Evolutionary conservation across 2,888 invertebrate genomes (phyloP).

Genomic region (Eristalis pertinax): DNA sequence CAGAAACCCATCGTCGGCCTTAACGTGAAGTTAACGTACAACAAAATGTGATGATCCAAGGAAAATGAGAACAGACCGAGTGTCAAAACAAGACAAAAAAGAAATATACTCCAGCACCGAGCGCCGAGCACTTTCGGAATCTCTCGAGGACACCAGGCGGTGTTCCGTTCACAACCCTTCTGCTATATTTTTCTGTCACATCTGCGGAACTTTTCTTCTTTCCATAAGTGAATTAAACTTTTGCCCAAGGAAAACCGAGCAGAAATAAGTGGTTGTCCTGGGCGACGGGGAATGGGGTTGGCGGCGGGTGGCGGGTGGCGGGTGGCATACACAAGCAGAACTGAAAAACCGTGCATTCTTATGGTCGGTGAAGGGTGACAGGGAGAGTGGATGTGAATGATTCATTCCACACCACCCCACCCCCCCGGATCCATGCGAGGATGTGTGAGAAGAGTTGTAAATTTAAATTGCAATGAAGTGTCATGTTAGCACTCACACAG

Average conservation of each 20-base stretch:
- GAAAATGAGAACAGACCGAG: neutral
- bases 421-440: neutral
- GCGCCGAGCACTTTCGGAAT: neutral
- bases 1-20: neutral
- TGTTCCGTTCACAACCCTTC: neutral
- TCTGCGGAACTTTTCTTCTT: conserved; percentile 47
- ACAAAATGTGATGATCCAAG: neutral
- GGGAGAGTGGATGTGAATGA: neutral
- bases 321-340: neutral
- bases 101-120: neutral
- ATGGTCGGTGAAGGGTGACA: neutral
- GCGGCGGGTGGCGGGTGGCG: neutral
- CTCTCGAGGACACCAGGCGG: neutral
- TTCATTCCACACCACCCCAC: neutral
- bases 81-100: neutral
- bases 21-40: neutral
- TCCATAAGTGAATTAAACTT: conserved; percentile 63
- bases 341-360: conserved; percentile 3
- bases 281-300: conserved; percentile 3
- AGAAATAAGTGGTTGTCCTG: conserved; percentile 44
- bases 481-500: conserved; percentile 16
- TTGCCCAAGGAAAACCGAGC: conserved; percentile 47
- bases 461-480: conserved; percentile 44
- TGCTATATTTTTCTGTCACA: conserved; percentile 30
- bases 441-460: conserved; percentile 29